A percentile compares a stretch with the other conserved stretches of the same genome.
Conservation (phyloP, 2,888 invertebrate genomes). For the Drosophila stalkeri region DNA sequence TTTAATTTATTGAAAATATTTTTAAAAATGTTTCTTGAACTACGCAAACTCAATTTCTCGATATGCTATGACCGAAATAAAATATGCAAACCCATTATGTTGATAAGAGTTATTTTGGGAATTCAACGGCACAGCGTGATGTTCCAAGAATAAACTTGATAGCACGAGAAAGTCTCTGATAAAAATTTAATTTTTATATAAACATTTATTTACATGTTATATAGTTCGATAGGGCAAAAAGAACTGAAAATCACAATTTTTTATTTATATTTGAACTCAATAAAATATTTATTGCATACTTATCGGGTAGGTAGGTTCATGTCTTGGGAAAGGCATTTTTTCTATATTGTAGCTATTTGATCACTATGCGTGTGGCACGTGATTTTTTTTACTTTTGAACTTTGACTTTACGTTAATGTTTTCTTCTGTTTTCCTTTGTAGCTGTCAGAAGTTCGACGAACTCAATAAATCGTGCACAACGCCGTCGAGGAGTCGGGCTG, state of each 20-base stretch:
- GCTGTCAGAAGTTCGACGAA: conserved; percentile 67
- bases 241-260: fast-evolving
- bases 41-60: neutral
- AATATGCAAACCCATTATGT: neutral
- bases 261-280: neutral
- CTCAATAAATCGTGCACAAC: conserved; percentile 41
- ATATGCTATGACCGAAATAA: neutral
- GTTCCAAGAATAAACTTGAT: neutral
- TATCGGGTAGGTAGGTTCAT: conserved; percentile 4
- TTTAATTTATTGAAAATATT: neutral
- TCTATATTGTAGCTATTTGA: neutral
- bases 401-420: conserved; percentile 7
- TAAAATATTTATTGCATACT: conserved; percentile 27
- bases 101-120: conserved; percentile 1
- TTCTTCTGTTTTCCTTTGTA: conserved; percentile 46
- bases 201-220: no score
- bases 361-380: conserved; percentile 7
- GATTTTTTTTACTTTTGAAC: conserved; percentile 8
- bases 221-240: neutral
- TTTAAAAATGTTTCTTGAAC: neutral
- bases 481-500: conserved; percentile 35
- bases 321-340: neutral
- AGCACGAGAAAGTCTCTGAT: neutral
- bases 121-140: neutral
- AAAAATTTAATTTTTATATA: neutral